These are phyloP conservation scores for Eulithis prunata DNA, from an alignment of 2,888 invertebrate genomes.

Conservation along the genomic window DNA sequence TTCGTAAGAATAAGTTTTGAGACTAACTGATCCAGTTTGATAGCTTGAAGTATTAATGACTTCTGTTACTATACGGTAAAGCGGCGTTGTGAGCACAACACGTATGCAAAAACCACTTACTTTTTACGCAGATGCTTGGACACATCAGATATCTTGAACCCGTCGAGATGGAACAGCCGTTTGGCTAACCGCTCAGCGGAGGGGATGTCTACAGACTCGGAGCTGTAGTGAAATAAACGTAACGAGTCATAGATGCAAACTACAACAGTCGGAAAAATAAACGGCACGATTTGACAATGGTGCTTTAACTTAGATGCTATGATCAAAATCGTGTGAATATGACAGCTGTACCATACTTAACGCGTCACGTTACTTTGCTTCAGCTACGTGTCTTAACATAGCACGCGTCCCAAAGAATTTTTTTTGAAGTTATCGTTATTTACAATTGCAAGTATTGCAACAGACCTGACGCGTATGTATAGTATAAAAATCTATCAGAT, in stretches of 20 bases:
- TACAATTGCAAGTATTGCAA: background rate
- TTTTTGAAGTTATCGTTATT: too few species aligned
- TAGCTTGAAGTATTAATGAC: too few species aligned
- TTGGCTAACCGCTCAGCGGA: slow-evolving; percentile 96
- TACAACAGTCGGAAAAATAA: slow-evolving; percentile 20
- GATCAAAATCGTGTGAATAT: background rate
- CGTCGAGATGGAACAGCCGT: slow-evolving; percentile 94
- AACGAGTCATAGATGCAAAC: slow-evolving; percentile 29
- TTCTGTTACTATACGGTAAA: background rate
- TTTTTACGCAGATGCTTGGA: slow-evolving; percentile 97
- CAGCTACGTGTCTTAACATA: too few species aligned
- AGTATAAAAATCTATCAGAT: background rate
- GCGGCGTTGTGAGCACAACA: background rate
- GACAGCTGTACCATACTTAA: background rate
- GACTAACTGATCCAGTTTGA: too few species aligned
- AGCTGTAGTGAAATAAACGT: slow-evolving; percentile 26
- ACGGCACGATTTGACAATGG: slow-evolving; percentile 13
- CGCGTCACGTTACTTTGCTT: too few species aligned
- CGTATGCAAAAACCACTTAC: slow-evolving; percentile 68
- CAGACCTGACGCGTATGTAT: background rate
- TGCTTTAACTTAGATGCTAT: background rate
- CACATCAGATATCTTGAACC: slow-evolving; percentile 97
- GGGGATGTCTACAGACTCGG: slow-evolving; percentile 90
- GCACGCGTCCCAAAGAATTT: too few species aligned
- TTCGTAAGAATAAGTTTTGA: too few species aligned